Conservation (phyloP, 2,888 invertebrate genomes). For the Metallyticus violacea region DNA sequence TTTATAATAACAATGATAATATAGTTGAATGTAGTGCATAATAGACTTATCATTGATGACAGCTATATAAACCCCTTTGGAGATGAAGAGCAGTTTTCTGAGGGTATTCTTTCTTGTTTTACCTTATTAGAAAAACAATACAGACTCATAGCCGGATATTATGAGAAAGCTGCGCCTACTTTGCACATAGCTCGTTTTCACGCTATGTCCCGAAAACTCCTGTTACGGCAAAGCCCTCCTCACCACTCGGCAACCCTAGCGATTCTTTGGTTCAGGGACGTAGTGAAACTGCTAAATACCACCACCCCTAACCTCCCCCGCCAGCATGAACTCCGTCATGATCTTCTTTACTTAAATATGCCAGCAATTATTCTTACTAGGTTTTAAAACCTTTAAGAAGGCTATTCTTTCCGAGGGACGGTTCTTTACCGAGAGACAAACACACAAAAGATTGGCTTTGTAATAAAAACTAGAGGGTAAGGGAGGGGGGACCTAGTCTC, state of each 20-base stretch:
- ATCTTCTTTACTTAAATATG: slow-evolving; percentile 45
- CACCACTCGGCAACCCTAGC: neutral
- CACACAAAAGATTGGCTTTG: slow-evolving; percentile 28
- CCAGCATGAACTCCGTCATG: slow-evolving; percentile 5
- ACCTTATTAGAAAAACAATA: too few species aligned
- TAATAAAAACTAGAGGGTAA: neutral
- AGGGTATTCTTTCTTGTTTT: too few species aligned
- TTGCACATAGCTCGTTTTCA: neutral
- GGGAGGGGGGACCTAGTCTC: too few species aligned
- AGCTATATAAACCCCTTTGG: too few species aligned
- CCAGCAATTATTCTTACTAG: slow-evolving; percentile 52
- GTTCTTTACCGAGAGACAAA: slow-evolving; percentile 13
- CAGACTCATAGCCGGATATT: too few species aligned
- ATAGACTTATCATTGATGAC: too few species aligned
- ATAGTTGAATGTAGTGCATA: too few species aligned
- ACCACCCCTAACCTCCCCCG: neutral
- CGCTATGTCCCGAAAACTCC: neutral
- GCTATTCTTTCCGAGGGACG: slow-evolving; percentile 47
- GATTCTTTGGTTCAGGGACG: slow-evolving; percentile 19
- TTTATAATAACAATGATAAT: too few species aligned
- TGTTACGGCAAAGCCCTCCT: neutral
- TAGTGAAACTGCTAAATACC: slow-evolving; percentile 27
- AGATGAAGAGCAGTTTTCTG: too few species aligned
- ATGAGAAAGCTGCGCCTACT: too few species aligned
- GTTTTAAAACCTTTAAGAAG: slow-evolving; percentile 50